phyloP scores from a whole-genome alignment of 92 coral and sea anemone species.

The Umimayanthus kanabou region DNA sequence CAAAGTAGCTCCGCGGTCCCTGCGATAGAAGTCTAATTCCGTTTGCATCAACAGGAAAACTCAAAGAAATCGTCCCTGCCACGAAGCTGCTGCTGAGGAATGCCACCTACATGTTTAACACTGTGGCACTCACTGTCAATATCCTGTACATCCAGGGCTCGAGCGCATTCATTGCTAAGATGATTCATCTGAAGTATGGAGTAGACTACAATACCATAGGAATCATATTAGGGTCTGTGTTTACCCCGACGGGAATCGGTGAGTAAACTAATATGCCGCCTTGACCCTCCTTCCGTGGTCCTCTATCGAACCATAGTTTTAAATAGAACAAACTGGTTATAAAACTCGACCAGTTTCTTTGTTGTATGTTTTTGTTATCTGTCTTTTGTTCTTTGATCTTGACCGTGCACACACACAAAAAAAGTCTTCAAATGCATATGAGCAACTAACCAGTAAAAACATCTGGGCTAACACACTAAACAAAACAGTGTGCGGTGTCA shows the following conservation, averaged over 20 bases:
- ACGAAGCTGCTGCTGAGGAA: slow-evolving; percentile 43
- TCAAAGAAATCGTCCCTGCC: slow-evolving; percentile 52
- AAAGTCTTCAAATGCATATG: too few relatives aligned
- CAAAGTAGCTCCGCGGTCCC: too few relatives aligned
- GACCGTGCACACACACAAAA: too few relatives aligned
- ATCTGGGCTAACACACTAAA: too few relatives aligned
- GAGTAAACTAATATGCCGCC: not conserved
- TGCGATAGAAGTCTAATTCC: not conserved
- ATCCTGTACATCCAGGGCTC: slow-evolving; percentile 36
- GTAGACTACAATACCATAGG: slow-evolving; percentile 42
- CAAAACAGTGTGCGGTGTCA: too few relatives aligned
- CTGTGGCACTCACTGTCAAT: slow-evolving; percentile 46
- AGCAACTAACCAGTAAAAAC: too few relatives aligned
- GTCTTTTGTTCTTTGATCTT: too few relatives aligned
- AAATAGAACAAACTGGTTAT: too few relatives aligned
- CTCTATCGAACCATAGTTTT: too few relatives aligned
- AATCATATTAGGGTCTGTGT: slow-evolving; percentile 49
- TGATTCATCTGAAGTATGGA: slow-evolving; percentile 49
- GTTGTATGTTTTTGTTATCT: too few relatives aligned
- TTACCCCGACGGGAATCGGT: slow-evolving; percentile 27
- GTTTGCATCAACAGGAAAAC: not conserved
- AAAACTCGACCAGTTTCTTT: too few relatives aligned
- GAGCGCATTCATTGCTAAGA: slow-evolving; percentile 47
- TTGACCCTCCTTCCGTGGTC: too few relatives aligned
- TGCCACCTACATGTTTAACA: slow-evolving; percentile 42